phyloP scores from a whole-genome alignment of 2,797 vertebrate species.

The Clamator glandarius region DNA sequence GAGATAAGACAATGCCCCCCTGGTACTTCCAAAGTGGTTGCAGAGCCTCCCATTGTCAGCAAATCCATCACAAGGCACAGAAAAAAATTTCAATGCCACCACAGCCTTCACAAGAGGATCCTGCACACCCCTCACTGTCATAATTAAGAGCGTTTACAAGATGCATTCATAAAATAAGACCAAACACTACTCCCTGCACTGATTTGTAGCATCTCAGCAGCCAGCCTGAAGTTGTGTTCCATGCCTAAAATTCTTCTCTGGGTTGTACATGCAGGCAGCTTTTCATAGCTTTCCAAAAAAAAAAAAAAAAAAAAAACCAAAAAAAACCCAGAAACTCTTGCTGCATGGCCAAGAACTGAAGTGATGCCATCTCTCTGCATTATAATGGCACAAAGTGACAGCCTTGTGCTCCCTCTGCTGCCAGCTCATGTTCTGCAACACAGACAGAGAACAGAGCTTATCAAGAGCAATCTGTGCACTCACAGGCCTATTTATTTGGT shows the following conservation, averaged over 20 bases:
- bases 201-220: background rate
- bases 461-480: background rate
- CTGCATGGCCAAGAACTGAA: background rate
- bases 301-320: background rate
- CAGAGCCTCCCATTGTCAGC: background rate
- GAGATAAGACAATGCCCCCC: background rate
- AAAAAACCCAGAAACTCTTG: no score
- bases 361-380: accelerated
- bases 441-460: accelerated
- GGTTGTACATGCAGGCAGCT: background rate
- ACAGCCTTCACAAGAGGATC: background rate
- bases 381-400: background rate
- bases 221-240: background rate
- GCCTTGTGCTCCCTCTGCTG: conserved; percentile 17
- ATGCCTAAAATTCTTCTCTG: background rate
- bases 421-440: background rate
- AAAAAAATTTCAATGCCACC: background rate
- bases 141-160: background rate
- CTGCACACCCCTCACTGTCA: background rate
- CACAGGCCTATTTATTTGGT: background rate
- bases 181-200: background rate
- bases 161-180: background rate
- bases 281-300: background rate
- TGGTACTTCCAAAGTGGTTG: accelerated
- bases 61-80: background rate